A percentile compares a stretch with the other conserved stretches of the same genome.
Evolutionary conservation across 2,797 vertebrate species (phyloP).

Genomic region (Vespertilio murinus): DNA sequence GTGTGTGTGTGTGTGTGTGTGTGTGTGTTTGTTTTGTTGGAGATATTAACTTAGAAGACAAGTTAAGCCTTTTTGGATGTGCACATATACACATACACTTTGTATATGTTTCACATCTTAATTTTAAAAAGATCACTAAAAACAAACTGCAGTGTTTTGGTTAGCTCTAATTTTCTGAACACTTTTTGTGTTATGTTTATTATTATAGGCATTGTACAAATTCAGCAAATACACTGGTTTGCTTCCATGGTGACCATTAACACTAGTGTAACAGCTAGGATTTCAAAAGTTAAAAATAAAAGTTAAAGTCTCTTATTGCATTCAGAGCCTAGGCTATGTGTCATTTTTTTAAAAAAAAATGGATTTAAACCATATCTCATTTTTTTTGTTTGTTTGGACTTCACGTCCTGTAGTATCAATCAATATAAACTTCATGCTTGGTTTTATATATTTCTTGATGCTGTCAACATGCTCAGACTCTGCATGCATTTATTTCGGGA

Average conservation of each 20-base stretch:
- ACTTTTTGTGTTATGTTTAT: neutral
- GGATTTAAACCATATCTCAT: neutral
- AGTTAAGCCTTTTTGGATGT: slow-evolving; percentile 27
- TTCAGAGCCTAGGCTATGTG: neutral
- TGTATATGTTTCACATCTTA: neutral
- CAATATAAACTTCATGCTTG: slow-evolving; percentile 19
- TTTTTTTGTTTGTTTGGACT: slow-evolving; percentile 29
- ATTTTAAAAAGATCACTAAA: slow-evolving; percentile 18
- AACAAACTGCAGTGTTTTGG: neutral
- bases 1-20: neutral
- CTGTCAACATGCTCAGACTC: neutral
- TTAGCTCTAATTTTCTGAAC: neutral
- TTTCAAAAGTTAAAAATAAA: slow-evolving; percentile 40
- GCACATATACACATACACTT: neutral
- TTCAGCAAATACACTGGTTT: neutral
- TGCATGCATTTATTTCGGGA: neutral
- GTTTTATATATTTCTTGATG: slow-evolving; percentile 35
- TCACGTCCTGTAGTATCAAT: neutral
- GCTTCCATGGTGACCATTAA: neutral
- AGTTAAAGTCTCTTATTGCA: slow-evolving; percentile 26
- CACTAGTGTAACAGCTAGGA: neutral
- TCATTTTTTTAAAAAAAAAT: neutral
- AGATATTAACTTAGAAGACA: slow-evolving; percentile 54
- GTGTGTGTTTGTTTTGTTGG: neutral
- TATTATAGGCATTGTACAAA: neutral